Evolutionary conservation across 1,140 invertebrate genomes (phyloP).

Genomic region (Xylocopa sonorina): DNA sequence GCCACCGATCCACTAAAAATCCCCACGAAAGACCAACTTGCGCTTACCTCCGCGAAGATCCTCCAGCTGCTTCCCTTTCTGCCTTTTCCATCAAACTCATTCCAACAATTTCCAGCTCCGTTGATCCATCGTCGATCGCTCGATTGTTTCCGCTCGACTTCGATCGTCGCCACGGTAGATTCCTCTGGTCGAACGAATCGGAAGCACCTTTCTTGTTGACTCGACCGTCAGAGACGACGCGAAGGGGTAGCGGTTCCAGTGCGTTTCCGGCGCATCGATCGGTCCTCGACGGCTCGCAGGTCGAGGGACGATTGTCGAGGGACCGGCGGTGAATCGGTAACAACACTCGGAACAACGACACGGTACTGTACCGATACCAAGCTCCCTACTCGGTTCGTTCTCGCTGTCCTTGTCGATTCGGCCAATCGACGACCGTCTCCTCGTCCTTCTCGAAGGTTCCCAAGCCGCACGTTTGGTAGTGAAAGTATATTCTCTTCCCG

Average conservation of each 20-base stretch:
- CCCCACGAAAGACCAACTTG: neutral
- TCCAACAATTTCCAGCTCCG: neutral
- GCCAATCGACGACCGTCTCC: slow-evolving; percentile 50
- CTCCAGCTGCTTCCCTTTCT: neutral
- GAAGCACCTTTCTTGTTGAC: neutral
- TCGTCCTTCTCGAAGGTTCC: slow-evolving; percentile 73
- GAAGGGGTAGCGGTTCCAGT: no score
- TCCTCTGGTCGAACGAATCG: no score
- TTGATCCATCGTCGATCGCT: neutral
- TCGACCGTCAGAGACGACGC: neutral
- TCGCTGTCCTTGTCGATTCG: slow-evolving; percentile 52
- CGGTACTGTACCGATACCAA: slow-evolving; percentile 70
- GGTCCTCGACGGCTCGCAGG: slow-evolving; percentile 18
- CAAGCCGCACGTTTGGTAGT: slow-evolving; percentile 75
- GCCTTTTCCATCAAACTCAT: neutral
- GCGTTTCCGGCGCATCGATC: no score
- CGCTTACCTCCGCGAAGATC: neutral
- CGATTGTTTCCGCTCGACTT: no score
- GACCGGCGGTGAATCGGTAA: slow-evolving; percentile 63
- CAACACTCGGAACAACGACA: slow-evolving; percentile 66
- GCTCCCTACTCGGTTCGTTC: slow-evolving; percentile 63
- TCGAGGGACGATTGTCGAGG: slow-evolving; percentile 58
- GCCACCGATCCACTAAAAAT: neutral
- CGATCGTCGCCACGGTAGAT: no score
- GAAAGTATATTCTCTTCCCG: slow-evolving; percentile 81